phyloP scores from a whole-genome alignment of 2,888 invertebrate species.

The Catocala fraxini region DNA sequence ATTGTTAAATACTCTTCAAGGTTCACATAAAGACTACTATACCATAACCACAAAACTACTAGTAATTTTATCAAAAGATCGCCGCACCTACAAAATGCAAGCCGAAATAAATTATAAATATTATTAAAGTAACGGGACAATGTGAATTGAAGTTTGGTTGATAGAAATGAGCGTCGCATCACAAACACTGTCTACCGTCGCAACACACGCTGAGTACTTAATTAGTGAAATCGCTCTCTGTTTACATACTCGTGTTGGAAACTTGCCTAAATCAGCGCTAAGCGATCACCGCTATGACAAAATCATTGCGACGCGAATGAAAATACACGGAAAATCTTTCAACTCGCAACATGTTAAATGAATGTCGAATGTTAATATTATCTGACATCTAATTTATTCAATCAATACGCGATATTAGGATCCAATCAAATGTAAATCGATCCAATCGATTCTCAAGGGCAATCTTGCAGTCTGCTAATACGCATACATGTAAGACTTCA shows the following conservation, averaged over 20 bases:
- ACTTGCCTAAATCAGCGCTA: constrained; percentile 66
- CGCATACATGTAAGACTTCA: constrained; percentile 12
- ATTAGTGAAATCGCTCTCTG: constrained; percentile 80
- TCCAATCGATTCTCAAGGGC: constrained; percentile 53
- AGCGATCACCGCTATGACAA: constrained; percentile 39
- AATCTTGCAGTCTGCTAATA: constrained; percentile 37
- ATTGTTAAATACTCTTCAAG: too few species aligned
- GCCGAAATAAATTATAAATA: too few species aligned
- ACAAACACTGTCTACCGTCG: constrained; percentile 60
- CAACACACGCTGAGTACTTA: constrained; percentile 71
- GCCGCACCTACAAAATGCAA: too few species aligned
- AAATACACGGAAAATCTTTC: constrained; percentile 29
- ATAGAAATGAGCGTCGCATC: constrained; percentile 59
- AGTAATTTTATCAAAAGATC: too few species aligned
- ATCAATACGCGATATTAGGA: constrained; percentile 29
- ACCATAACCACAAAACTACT: too few species aligned
- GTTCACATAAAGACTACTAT: too few species aligned
- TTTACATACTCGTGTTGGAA: constrained; percentile 70
- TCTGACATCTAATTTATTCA: constrained; percentile 40
- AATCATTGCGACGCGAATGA: constrained; percentile 31
- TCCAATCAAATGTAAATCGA: constrained; percentile 48
- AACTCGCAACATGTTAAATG: constrained; percentile 3
- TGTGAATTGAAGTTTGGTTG: constrained; percentile 57
- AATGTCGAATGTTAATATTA: constrained; percentile 14
- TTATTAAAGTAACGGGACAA: constrained; percentile 2